These are phyloP conservation scores for Mesoclemmys tuberculata DNA, from an alignment of 2,113 vertebrate genomes.

Conservation along the genomic window DNA sequence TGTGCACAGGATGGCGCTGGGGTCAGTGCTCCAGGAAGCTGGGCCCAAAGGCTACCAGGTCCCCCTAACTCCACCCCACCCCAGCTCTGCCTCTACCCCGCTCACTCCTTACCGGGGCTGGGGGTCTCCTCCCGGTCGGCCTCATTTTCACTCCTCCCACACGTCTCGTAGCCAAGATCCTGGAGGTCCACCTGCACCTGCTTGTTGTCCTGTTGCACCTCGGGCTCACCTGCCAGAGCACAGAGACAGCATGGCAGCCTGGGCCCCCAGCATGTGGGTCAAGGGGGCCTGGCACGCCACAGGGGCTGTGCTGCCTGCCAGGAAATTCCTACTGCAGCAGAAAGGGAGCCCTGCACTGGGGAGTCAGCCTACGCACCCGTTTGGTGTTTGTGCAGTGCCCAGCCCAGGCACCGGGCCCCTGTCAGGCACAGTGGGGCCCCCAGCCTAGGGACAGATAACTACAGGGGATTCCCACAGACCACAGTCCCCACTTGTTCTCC, in stretches of 20 bases:
- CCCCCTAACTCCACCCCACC: not conserved
- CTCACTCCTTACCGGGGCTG: conserved; percentile 86
- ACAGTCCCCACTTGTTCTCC: not conserved
- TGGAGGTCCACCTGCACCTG: conserved; percentile 93
- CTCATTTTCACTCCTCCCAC: conserved; percentile 93
- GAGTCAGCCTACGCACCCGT: no score
- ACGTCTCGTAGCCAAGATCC: conserved; percentile 96
- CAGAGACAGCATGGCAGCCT: not conserved
- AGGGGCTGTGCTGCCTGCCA: not conserved
- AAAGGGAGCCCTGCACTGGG: no score
- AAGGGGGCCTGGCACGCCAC: not conserved
- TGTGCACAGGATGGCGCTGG: not conserved
- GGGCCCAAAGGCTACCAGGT: not conserved
- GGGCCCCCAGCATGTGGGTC: not conserved
- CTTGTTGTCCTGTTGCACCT: conserved; percentile 86
- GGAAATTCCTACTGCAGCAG: not conserved
- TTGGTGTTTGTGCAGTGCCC: no score
- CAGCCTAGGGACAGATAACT: no score
- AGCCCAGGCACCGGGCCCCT: no score
- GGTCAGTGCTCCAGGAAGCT: no score
- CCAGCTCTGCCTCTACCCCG: accelerated
- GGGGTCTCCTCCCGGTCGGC: conserved; percentile 90
- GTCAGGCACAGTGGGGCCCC: not conserved
- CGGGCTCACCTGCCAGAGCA: conserved; percentile 79
- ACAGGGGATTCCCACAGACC: not conserved